Percentiles rank a stretch among this genome's conserved stretches.
Conservation (phyloP, 1,140 invertebrate genomes). For the Procambarus virginalis region DNA sequence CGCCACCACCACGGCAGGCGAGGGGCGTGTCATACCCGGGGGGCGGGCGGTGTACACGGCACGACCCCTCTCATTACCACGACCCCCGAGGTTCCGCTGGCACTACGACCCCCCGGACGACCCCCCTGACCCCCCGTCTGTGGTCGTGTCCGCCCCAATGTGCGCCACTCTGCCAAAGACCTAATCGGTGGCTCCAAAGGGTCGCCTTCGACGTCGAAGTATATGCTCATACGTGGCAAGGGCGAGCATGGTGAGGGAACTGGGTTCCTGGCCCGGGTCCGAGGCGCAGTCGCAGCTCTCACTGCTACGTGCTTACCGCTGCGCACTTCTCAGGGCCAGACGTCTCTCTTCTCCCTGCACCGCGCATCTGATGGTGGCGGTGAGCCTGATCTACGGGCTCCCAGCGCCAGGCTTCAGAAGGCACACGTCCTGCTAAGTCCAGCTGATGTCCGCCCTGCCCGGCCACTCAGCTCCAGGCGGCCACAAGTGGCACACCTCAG, state of each 20-base stretch:
- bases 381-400: slow-evolving; percentile 50
- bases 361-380: slow-evolving; percentile 20
- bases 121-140: slow-evolving; percentile 58
- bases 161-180: slow-evolving; percentile 28
- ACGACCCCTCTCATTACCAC: slow-evolving; percentile 48
- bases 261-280: slow-evolving; percentile 48
- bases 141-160: slow-evolving; percentile 54
- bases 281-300: slow-evolving; percentile 51
- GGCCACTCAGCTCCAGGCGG: background rate
- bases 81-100: slow-evolving; percentile 64
- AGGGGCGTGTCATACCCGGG: slow-evolving; percentile 52
- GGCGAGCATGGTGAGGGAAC: slow-evolving; percentile 35
- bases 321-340: slow-evolving; percentile 24
- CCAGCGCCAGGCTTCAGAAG: slow-evolving; percentile 64
- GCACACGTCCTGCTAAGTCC: background rate
- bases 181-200: slow-evolving; percentile 6
- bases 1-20: slow-evolving; percentile 40
- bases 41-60: slow-evolving; percentile 57
- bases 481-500: slow-evolving; percentile 2
- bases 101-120: slow-evolving; percentile 67
- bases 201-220: slow-evolving; percentile 20
- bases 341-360: slow-evolving; percentile 20
- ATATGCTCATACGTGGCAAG: slow-evolving; percentile 50
- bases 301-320: slow-evolving; percentile 61
- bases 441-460: background rate